phyloP scores from a whole-genome alignment of 2,888 invertebrate species.

The Drosophila austrosaltans region DNA sequence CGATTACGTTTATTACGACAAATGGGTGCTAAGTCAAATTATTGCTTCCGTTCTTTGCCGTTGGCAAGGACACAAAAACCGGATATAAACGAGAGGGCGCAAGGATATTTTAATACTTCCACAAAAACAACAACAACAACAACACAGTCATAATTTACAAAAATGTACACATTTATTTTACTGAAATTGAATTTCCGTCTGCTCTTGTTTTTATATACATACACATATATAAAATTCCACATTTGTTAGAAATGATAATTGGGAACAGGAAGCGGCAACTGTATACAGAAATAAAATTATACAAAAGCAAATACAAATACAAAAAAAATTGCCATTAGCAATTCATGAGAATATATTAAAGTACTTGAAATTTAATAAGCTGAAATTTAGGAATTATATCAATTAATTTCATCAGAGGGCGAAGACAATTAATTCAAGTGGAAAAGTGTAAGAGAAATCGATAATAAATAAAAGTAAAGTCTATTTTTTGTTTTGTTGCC shows the following conservation, averaged over 20 bases:
- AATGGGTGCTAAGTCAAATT: conserved; percentile 61
- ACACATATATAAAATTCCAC: conserved; percentile 24
- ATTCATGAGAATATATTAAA: neutral
- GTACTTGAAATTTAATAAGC: conserved; percentile 12
- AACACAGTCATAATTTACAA: conserved; percentile 53
- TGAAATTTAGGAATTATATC: neutral
- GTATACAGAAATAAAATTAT: conserved; percentile 1
- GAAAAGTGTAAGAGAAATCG: neutral
- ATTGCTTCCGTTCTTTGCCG: conserved; percentile 51
- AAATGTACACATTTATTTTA: conserved; percentile 54
- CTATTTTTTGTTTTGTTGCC: neutral
- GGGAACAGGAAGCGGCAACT: conserved; percentile 13
- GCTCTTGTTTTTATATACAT: conserved; percentile 30
- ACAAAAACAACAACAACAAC: neutral
- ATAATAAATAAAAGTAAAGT: neutral
- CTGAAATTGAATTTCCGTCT: conserved; percentile 56
- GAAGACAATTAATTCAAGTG: neutral
- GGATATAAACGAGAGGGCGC: neutral
- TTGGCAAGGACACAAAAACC: conserved; percentile 19
- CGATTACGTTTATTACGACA: conserved; percentile 61
- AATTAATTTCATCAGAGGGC: neutral
- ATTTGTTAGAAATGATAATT: conserved; percentile 28
- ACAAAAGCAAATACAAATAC: neutral
- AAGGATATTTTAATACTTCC: no score
- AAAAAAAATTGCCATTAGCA: conserved; percentile 2